These are phyloP conservation scores for Nothura maculosa DNA, from an alignment of 2,797 vertebrate genomes.

Conservation along the genomic window DNA sequence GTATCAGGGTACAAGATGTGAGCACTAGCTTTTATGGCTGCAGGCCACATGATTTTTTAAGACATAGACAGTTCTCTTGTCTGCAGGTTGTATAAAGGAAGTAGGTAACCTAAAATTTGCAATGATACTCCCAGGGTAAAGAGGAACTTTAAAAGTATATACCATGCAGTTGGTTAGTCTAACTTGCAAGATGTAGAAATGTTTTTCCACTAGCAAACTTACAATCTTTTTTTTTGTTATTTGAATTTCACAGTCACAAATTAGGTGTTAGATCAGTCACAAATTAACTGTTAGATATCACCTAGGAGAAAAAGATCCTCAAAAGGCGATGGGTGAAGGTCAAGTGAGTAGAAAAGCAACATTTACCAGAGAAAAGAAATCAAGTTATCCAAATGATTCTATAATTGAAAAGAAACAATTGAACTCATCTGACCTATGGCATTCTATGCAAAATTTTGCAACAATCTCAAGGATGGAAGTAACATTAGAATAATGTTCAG, in stretches of 20 bases:
- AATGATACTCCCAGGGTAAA: background rate
- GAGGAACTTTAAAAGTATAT: background rate
- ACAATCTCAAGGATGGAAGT: background rate
- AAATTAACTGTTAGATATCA: background rate
- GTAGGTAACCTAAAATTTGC: background rate
- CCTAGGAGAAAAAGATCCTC: background rate
- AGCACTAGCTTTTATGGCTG: background rate
- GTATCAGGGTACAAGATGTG: background rate
- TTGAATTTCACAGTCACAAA: background rate
- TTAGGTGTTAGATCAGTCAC: background rate
- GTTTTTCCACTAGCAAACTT: background rate
- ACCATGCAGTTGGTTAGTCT: background rate
- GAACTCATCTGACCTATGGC: background rate
- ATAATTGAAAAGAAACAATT: background rate
- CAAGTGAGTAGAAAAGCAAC: background rate
- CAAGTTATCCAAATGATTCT: background rate
- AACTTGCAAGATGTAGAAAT: background rate
- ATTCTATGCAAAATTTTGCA: background rate
- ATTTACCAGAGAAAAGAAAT: background rate
- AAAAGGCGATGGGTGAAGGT: background rate
- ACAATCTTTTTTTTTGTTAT: background rate
- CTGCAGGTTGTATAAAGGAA: background rate
- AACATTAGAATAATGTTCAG: background rate
- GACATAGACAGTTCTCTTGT: background rate
- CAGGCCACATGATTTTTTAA: background rate